These are phyloP conservation scores for Lota lota DNA, from an alignment of 2,113 vertebrate genomes.

Conservation along the genomic window DNA sequence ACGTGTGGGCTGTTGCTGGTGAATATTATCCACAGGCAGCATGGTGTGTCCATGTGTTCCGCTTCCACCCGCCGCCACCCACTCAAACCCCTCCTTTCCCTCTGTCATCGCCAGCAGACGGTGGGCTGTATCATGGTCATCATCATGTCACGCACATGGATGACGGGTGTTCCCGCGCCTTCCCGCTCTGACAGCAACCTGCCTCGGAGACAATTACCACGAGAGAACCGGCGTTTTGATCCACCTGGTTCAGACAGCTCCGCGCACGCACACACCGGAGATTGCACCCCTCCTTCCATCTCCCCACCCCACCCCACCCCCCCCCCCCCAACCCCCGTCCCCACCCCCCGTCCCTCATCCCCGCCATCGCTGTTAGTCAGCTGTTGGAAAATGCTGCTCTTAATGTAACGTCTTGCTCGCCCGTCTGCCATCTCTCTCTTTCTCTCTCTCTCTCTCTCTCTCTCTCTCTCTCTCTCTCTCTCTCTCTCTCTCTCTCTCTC, in stretches of 20 bases:
- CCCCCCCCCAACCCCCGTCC: too few relatives aligned
- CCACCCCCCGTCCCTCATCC: too few relatives aligned
- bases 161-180: conserved; percentile 11
- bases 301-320: too few relatives aligned
- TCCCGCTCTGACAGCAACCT: conserved; percentile 2
- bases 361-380: conserved; percentile 69
- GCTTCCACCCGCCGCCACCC: conserved; percentile 35
- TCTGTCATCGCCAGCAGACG: conserved; percentile 56
- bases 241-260: too few relatives aligned
- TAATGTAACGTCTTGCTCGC: too few relatives aligned
- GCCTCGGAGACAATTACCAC: too few relatives aligned
- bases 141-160: conserved; percentile 65
- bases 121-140: conserved; percentile 68
- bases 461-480: too few relatives aligned
- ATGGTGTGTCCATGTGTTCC: conserved; percentile 66
- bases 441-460: neutral
- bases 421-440: neutral
- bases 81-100: conserved; percentile 31
- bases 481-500: too few relatives aligned
- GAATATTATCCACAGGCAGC: conserved; percentile 54
- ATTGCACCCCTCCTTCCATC: too few relatives aligned
- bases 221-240: too few relatives aligned
- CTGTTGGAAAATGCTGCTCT: too few relatives aligned
- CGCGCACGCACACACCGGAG: too few relatives aligned
- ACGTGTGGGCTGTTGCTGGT: conserved; percentile 62